phyloP scores from a whole-genome alignment of 2,797 vertebrate genomes.

The Pangasius djambal region DNA sequence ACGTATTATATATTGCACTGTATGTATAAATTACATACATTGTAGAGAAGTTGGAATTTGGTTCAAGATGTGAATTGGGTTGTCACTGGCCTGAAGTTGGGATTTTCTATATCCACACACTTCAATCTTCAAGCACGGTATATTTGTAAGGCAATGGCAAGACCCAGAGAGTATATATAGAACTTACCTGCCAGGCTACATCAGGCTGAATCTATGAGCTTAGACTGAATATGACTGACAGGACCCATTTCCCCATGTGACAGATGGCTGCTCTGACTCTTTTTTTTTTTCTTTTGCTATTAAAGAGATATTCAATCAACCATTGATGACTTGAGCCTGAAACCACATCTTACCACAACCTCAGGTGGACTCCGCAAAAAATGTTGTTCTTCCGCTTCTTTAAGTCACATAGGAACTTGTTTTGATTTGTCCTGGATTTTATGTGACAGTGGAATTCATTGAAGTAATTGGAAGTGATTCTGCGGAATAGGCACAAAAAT shows the following conservation, averaged over 20 bases:
- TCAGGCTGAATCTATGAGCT: constrained; percentile 51
- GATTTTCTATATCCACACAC: neutral
- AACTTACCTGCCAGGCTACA: constrained; percentile 33
- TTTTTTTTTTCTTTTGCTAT: constrained; percentile 64
- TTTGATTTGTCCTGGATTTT: constrained; percentile 71
- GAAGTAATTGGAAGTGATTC: constrained; percentile 67
- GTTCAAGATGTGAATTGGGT: neutral
- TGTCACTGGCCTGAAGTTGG: neutral
- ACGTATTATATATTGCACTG: neutral
- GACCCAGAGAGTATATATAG: constrained; percentile 20
- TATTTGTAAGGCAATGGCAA: constrained; percentile 9
- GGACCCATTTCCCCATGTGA: constrained; percentile 73
- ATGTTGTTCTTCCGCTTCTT: constrained; percentile 63
- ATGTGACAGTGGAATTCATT: constrained; percentile 67
- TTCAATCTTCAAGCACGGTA: neutral
- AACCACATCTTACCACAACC: constrained; percentile 72
- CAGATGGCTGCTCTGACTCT: constrained; percentile 11
- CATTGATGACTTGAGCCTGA: constrained; percentile 72
- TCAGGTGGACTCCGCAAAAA: constrained; percentile 68
- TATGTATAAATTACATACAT: neutral
- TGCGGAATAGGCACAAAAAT: constrained; percentile 64
- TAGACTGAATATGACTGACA: constrained; percentile 71
- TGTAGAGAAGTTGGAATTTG: neutral
- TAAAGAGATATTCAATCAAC: constrained; percentile 79
- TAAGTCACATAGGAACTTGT: constrained; percentile 74